Base-by-base conservation (phyloP, 2,888 invertebrate species). In the Harpagoxenus sublaevis region DNA sequence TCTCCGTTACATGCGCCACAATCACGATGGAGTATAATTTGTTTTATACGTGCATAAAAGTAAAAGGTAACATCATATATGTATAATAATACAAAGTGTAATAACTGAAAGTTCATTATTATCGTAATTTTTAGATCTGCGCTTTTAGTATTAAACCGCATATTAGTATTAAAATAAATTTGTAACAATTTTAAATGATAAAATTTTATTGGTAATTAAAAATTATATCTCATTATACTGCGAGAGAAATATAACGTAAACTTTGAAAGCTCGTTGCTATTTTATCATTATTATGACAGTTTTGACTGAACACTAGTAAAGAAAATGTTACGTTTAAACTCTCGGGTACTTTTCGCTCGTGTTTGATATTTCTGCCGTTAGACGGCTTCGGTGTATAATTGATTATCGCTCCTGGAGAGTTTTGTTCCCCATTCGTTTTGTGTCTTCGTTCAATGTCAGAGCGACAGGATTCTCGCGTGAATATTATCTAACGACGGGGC, bases 241-340 rank as follows among this genome's bases (percentile, higher is more conserved):
- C 23, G 4, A 31, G 4, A 31, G 53, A 70, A 23, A 23, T 66
- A 45, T 45, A 65, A 4, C 1, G 15, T 8, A 9, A 12, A 68
- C 28, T 48, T 53, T 15, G 51, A 23, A 51, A 39, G 39, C n/a
- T 35, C 75, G 4, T 55, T 55, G 39, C 42, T n/a, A 15, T 68
- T 78, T 77, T 78, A 78, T 78, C 78, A 78, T 68, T 68, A 55
- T 78, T 78, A 68, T 71, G 57, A 60, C 79, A 71, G 45, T 39
- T 31, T n/a, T 23, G 12, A 18, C 31, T 45, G 12, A 31, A 23
- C 35, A 15, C 23, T 23, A 23, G 57, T 10, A 45, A 79, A 48
- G 57, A 35, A 79, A 78, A 77, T 53, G 23, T 42, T 28, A 35
- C 42, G 42, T 55, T 78, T 57, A 68, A 42, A 68, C n/a, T 45